Percentiles rank a stretch among this genome's conserved stretches.
Evolutionary conservation across 53 echinoderm and acorn worm species (phyloP).

Genomic region (Antedon mediterranea): DNA sequence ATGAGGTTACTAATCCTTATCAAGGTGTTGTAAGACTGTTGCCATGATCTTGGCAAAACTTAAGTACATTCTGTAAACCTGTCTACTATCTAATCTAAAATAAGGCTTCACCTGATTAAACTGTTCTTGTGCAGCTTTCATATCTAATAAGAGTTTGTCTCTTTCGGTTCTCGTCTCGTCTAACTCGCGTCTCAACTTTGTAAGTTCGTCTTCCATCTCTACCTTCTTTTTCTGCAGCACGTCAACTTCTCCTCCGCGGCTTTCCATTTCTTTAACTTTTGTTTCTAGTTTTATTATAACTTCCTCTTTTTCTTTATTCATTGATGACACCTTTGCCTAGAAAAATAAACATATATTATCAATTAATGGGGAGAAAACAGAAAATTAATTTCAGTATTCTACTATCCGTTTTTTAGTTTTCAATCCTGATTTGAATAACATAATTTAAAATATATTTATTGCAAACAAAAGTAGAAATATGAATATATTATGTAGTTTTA

Average conservation of each 20-base stretch:
- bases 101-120: slow-evolving; percentile 52
- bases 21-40: background rate
- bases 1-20: background rate
- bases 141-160: slow-evolving; percentile 50
- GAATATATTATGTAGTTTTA: no score
- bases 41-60: background rate
- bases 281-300: slow-evolving; percentile 42
- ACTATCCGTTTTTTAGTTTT: no score
- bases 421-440: no score
- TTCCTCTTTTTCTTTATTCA: slow-evolving; percentile 34
- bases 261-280: slow-evolving; percentile 44
- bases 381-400: no score
- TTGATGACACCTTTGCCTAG: background rate
- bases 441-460: no score
- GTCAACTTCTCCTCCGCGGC: slow-evolving; percentile 36
- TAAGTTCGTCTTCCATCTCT: slow-evolving; percentile 55
- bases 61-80: background rate
- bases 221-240: slow-evolving; percentile 35
- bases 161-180: slow-evolving; percentile 48
- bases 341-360: no score
- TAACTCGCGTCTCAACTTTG: slow-evolving; percentile 53
- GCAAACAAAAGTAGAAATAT: no score
- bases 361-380: no score
- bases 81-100: background rate
- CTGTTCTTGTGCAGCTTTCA: slow-evolving; percentile 40